Evolutionary conservation across 2,797 vertebrate species (phyloP), one percentile per base, ranked within the genome.

Genomic region (Molothrus ater): DNA sequence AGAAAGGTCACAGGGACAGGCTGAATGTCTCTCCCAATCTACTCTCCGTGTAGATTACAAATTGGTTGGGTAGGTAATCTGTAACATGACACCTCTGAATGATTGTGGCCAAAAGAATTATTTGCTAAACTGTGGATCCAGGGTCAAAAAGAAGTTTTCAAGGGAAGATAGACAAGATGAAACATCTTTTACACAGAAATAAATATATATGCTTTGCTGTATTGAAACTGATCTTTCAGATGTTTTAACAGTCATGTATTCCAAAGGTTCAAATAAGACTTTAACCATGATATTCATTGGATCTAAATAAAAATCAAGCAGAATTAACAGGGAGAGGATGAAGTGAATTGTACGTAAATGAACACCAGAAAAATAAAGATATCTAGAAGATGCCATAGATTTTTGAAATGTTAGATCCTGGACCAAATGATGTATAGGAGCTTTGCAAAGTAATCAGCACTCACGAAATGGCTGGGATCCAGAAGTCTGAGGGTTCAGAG

Each of bases 1-100:
- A 81, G 74, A 95, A 97, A 96, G 90, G 93, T 95, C 96, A 92
- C 71, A 86, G 54, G 7, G 71, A 88, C 17, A 7, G 42, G 48
- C 31, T 85, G 88, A 74, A 59, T 66, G 45, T 68, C 91, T 71
- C 88, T 74, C 78, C 51, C 50, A 47, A 47, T 47, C 45, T 47
- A 47, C 45, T 28, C 63, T 76, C 48, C 6, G 15, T 87, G 57
- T 89, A 36, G 32, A 48, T 93, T 92, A 95, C 94, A 95, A 85
- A 90, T 88, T 95, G 74, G 86, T 93, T 85, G 68, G 17, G 38
- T 84, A 82, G 42, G 45, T 93, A 92, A 72, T 17, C 43, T 31
- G 91, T 84, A 93, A 97, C 6, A 11, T 84, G 95, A 97, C 59
- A 90, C 96, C 24, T 68, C 22, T 84, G 70, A 93, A 79, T 28